Conservation (phyloP, 2,888 invertebrate genomes). For the Pedicia rivosa region DNA sequence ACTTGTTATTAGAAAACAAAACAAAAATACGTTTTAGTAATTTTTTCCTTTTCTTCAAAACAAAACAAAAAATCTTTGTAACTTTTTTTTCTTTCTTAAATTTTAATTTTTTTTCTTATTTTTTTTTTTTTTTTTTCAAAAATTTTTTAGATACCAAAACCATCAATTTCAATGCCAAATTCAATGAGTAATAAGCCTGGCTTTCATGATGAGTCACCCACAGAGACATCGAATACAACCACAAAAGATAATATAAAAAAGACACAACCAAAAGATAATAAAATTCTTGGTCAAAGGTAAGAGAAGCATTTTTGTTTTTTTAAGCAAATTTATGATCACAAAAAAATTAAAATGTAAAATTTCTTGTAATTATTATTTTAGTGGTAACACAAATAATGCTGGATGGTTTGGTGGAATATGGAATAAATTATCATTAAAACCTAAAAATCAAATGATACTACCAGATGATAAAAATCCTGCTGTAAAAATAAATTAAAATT, state of each 20-base stretch:
- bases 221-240: conserved; percentile 4
- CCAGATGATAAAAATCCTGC: conserved; percentile 89
- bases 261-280: conserved; percentile 2
- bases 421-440: conserved; percentile 63
- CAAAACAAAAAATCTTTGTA: too few species aligned
- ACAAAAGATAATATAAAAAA: conserved; percentile 7
- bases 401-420: conserved; percentile 83
- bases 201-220: conserved; percentile 17
- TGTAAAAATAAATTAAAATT: conserved; percentile 35
- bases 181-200: conserved; percentile 26
- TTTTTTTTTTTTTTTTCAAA: conserved; percentile 3
- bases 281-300: conserved; percentile 1
- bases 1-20: too few species aligned
- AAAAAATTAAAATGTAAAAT: too few species aligned
- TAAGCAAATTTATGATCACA: too few species aligned
- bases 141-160: conserved; percentile 24
- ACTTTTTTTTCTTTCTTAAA: conserved; percentile 1
- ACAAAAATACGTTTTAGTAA: too few species aligned
- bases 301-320: background rate
- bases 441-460: conserved; percentile 89
- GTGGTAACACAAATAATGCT: conserved; percentile 20
- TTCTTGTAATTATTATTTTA: background rate
- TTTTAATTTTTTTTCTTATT: conserved; percentile 22
- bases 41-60: too few species aligned
- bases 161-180: conserved; percentile 42